Base-by-base conservation (phyloP, 2,113 vertebrate genomes). In the Scolopax mira region DNA sequence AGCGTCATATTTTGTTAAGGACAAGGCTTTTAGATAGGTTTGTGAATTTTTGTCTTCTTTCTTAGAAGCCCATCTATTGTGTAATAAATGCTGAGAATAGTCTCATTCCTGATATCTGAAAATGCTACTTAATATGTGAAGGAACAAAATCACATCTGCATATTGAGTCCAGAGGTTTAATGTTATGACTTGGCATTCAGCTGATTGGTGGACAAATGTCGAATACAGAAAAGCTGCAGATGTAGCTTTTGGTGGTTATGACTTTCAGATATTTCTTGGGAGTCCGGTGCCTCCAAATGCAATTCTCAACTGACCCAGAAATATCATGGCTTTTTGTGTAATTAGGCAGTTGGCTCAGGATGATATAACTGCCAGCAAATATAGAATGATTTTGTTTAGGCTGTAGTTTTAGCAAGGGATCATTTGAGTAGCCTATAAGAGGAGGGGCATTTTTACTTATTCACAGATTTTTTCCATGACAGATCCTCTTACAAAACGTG, bases 301-400 rank as follows among this genome's bases (percentile, higher is more conserved):
- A 90, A 93, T 96, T 95, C 89, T 77, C 82, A 94, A 55, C 52
- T 96, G 94, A 90, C 77, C 88, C 81, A 95, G 79, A 96, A 97
- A 94, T 81, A 83, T 79, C 79, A 57, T 85, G 69, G 39, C 58
- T 96, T 79, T 91, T 90, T 93, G 92, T 78, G 31, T 90, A 95
- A 95, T 96, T 89, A 89, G n/a, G 35, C 67, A 58, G 65, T 71
- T 95, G 66, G 73, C 55, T 94, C 33, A 17, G 74, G 67, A 52
- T 57, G 80, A 18, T 89, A 24, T 39, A 89, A 74, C 55, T 74
- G 66, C 31, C 69, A 93, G 30, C 55, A 88, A 77, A 83, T 54
- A 73, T 80, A 58, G 37, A 93, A 91, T 60, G 28, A 71, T 90
- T 83, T 88, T 30, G 8, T 93, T 93, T 75, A 41, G 80, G 79